Evolutionary conservation across 2,113 vertebrate species (phyloP).

Genomic region (Larimichthys polyactis): DNA sequence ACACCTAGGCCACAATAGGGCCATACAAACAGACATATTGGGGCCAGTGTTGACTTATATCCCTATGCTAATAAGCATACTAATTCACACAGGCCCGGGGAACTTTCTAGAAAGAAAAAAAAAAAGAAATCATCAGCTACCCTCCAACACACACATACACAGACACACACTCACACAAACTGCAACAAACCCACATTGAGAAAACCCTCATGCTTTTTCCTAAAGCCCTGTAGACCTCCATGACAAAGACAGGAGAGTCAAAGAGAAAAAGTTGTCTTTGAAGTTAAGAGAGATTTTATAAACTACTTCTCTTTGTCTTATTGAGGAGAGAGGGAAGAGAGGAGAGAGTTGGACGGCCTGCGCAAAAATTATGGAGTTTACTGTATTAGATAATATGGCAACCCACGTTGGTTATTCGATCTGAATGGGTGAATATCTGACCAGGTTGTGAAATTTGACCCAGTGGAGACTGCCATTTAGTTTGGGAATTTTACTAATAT

Average conservation of each 20-base stretch:
- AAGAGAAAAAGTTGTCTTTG: conserved; percentile 45
- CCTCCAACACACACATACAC: conserved; percentile 11
- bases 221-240: conserved; percentile 65
- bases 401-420: no score
- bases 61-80: conserved; percentile 81
- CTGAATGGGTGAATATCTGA: background rate
- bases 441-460: background rate
- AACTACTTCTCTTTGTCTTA: conserved; percentile 35
- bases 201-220: conserved; percentile 31
- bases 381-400: background rate
- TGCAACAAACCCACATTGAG: conserved; percentile 22
- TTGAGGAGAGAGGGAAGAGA: background rate
- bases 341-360: background rate
- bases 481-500: background rate
- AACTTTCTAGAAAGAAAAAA: conserved; percentile 45
- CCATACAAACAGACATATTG: conserved; percentile 78
- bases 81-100: conserved; percentile 71
- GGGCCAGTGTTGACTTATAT: conserved; percentile 83
- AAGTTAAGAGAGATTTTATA: conserved; percentile 34
- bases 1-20: conserved; percentile 63
- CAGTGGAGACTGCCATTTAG: background rate
- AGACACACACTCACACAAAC: conserved; percentile 11
- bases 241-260: conserved; percentile 48
- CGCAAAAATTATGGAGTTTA: background rate
- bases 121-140: background rate